phyloP scores from a whole-genome alignment of 2,888 invertebrate species.

The Hypsopygia costalis region DNA sequence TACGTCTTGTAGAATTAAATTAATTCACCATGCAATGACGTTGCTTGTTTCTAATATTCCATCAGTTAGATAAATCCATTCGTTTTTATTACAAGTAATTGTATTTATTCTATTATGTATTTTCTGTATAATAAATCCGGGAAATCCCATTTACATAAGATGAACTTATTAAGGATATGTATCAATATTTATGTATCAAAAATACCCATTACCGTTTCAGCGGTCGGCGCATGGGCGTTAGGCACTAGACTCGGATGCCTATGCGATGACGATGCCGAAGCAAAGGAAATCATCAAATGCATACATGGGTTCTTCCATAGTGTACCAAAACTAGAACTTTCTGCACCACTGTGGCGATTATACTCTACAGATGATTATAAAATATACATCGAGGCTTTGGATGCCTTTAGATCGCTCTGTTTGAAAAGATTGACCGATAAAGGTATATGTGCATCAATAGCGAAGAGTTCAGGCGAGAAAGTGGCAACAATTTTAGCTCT shows the following conservation, averaged over 20 bases:
- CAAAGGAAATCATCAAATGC: constrained; percentile 87
- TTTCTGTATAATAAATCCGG: no score
- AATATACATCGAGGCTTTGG: constrained; percentile 85
- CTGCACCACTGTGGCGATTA: constrained; percentile 87
- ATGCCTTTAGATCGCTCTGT: constrained; percentile 84
- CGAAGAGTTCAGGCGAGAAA: constrained; percentile 54
- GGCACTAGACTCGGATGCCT: constrained; percentile 90
- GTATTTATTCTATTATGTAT: no score
- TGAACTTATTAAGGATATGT: no score
- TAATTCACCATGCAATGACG: neutral
- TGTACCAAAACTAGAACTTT: constrained; percentile 86
- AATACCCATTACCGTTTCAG: constrained; percentile 55
- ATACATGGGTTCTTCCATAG: constrained; percentile 89
- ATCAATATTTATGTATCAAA: no score
- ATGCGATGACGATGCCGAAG: constrained; percentile 84
- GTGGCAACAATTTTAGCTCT: constrained; percentile 86
- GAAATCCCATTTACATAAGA: no score
- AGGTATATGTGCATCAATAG: constrained; percentile 66
- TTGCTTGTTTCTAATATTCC: neutral
- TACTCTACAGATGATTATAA: constrained; percentile 86
- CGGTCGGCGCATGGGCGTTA: constrained; percentile 90
- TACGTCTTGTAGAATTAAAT: neutral
- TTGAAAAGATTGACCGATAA: constrained; percentile 64
- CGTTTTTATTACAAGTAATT: no score
- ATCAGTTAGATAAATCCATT: no score